A percentile compares a stretch with the other conserved stretches of the same genome.
Conservation (phyloP, 2,797 vertebrate genomes). For the Lycodopsis pacificus region DNA sequence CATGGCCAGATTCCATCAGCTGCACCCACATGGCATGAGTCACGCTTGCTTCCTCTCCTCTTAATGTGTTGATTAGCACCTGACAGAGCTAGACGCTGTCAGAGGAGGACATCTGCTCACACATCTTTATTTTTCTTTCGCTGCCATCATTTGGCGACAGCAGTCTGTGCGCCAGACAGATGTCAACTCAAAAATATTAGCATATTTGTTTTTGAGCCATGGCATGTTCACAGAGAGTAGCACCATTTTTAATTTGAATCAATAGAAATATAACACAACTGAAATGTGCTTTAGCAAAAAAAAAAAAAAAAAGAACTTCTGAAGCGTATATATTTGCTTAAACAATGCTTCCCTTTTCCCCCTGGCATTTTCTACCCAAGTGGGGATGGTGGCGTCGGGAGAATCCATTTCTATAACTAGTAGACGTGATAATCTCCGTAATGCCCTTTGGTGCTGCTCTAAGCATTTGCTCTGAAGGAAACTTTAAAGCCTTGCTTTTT, state of each 20-base stretch:
- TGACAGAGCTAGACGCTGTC: slow-evolving; percentile 67
- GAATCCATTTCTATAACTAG: slow-evolving; percentile 73
- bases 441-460: slow-evolving; percentile 79
- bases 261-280: background rate
- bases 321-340: slow-evolving; percentile 11
- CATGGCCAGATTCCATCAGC: slow-evolving; percentile 50
- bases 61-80: slow-evolving; percentile 77
- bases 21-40: slow-evolving; percentile 56
- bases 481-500: slow-evolving; percentile 72
- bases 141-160: slow-evolving; percentile 54
- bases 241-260: slow-evolving; percentile 15
- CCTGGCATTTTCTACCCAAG: slow-evolving; percentile 25
- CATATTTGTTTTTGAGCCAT: slow-evolving; percentile 30
- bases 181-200: slow-evolving; percentile 44
- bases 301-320: background rate
- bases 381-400: slow-evolving; percentile 32
- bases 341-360: slow-evolving; percentile 21
- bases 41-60: slow-evolving; percentile 52
- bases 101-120: slow-evolving; percentile 72
- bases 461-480: slow-evolving; percentile 77
- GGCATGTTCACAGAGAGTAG: background rate
- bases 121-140: slow-evolving; percentile 65
- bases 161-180: slow-evolving; percentile 52
- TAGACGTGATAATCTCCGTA: slow-evolving; percentile 75
- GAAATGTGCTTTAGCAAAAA: background rate